phyloP scores from a whole-genome alignment of 2,797 vertebrate genomes.

The Poecilia velifera region DNA sequence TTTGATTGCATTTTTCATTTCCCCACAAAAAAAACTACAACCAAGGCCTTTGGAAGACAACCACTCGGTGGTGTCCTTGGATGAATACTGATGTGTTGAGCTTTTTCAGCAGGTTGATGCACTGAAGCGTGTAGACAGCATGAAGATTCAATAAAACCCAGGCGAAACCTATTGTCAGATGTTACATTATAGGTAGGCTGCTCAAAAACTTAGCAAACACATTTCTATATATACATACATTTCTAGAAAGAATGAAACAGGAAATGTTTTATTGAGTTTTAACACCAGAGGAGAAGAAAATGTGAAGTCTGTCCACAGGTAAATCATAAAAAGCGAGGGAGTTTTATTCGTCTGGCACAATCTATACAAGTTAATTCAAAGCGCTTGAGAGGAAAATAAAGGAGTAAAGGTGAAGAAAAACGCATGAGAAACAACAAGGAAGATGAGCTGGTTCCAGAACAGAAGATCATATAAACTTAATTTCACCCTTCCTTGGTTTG shows the following conservation, averaged over 20 bases:
- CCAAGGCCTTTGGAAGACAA: not conserved
- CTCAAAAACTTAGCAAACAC: not conserved
- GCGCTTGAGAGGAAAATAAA: not conserved
- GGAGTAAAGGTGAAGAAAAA: not conserved
- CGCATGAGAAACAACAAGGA: not conserved
- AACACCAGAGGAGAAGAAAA: not conserved
- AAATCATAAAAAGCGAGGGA: not conserved
- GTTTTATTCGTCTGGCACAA: not conserved
- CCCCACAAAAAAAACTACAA: not conserved
- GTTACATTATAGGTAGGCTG: constrained; percentile 31
- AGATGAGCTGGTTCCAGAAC: not conserved
- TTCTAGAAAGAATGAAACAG: not conserved
- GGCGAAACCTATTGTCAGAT: constrained; percentile 14
- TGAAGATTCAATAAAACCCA: constrained; percentile 45
- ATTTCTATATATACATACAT: not conserved
- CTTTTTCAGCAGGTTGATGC: constrained; percentile 16
- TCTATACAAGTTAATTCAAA: not conserved
- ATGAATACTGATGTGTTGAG: constrained; percentile 35
- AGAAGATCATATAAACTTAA: not conserved
- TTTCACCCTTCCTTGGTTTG: not conserved
- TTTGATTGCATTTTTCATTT: not conserved
- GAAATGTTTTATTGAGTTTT: not conserved
- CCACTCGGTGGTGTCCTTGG: not conserved
- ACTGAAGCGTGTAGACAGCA: constrained; percentile 21
- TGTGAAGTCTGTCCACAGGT: too few relatives aligned